Base-by-base conservation (phyloP, 1,140 invertebrate species). In the Bombus difficillimus region DNA sequence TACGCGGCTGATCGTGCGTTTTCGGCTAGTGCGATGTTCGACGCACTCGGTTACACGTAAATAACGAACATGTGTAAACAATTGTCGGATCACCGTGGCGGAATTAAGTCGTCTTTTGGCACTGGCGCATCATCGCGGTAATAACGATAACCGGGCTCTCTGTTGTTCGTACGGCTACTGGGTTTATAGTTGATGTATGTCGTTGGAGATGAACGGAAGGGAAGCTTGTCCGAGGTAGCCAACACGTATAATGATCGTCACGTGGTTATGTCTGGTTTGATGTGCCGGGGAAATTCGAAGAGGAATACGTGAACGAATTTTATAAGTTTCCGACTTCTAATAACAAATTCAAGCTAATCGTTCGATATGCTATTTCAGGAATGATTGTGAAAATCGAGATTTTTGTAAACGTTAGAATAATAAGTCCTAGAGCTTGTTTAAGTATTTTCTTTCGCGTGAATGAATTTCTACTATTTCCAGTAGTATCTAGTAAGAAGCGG, bases 101-200 rank as follows among this genome's bases (percentile, higher is more conserved):
- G 81, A 62, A 82, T 82, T 75, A 75, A 64, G 13, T 37, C 34
- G 12, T 75, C 79, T 88, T 80, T 77, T 62, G 78, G 43, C 39
- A 37, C 62, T 41, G 43, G 72, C 47, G 13, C 53, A 37, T 34
- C 74, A 12, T 28, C 13, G 34, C 18, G 4, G 37, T 34, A 43
- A 74, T 75, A 68, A 83, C 37, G 73, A 53, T 37, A 34, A 15
- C 41, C 37, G 3, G 15, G 5, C 32, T 41, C 43, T 12, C n/a
- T 28, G 73, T 32, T 77, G 62, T 68, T 83, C 53, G 53, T 28
- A 18, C 59, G 10, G 43, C 13, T 18, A 32, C 73, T 8, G 15
- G 25, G 39, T 41, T 25, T 22, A 53, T 10, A 64, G 5, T 10
- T 28, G 32, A 64, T 28, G 15, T 57, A 34, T 53, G 47, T 53